Evolutionary conservation across 1,140 invertebrate genomes (phyloP).

Genomic region (Trichoplusia ni): DNA sequence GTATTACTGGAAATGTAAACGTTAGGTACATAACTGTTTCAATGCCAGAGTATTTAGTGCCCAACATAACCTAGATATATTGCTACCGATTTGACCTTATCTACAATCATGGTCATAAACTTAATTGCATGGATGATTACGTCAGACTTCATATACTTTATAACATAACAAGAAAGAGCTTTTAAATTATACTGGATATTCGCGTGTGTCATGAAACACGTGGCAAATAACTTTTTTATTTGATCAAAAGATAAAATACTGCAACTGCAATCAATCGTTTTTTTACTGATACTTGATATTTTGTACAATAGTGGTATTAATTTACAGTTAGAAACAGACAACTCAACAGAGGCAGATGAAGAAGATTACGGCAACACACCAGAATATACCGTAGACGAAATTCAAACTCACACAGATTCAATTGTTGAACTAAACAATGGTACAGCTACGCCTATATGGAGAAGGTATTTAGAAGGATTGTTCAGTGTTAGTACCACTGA

Average conservation of each 20-base stretch:
- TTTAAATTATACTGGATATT: not conserved
- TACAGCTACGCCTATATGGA: conserved; percentile 82
- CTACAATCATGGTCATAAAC: not conserved
- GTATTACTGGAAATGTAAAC: not conserved
- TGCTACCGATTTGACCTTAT: not conserved
- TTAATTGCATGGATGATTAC: not conserved
- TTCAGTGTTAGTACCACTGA: conserved; percentile 82
- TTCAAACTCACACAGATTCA: conserved; percentile 84
- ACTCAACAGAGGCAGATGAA: conserved; percentile 76
- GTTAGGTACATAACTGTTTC: not conserved
- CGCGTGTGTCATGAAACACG: conserved; percentile 9
- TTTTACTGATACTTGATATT: not conserved
- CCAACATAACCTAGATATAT: not conserved
- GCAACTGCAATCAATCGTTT: not conserved
- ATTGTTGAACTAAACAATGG: conserved; percentile 79
- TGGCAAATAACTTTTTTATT: not conserved
- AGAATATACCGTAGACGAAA: conserved; percentile 82
- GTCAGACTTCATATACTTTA: not conserved
- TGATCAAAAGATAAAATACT: too few species aligned
- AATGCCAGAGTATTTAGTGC: not conserved
- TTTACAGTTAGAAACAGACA: conserved; percentile 79
- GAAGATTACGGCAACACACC: conserved; percentile 80
- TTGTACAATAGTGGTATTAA: not conserved
- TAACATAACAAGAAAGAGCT: not conserved
- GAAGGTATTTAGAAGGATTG: conserved; percentile 83